A percentile compares a stretch with the other conserved stretches of the same genome.
Evolutionary conservation across 2,113 vertebrate genomes (phyloP).

Genomic region (Parus major): DNA sequence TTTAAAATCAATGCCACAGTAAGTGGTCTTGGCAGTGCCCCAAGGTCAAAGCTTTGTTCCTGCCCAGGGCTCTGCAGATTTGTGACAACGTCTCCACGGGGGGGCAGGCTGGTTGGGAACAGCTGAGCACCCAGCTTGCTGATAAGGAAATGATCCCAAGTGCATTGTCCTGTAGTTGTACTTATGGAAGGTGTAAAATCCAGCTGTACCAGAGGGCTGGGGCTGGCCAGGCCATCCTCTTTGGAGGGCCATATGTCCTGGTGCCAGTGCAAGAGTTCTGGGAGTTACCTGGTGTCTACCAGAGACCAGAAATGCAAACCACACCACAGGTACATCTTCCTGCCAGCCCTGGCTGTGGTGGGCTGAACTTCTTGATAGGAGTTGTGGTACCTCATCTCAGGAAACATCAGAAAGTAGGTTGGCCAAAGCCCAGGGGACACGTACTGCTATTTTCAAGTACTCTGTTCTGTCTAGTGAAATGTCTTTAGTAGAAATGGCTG

Average conservation of each 20-base stretch:
- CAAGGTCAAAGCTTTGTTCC: not conserved
- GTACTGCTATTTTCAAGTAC: conserved; percentile 42
- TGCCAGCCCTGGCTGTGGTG: not conserved
- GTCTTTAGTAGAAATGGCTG: not conserved
- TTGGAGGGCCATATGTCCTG: not conserved
- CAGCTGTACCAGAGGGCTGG: not conserved
- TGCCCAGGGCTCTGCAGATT: not conserved
- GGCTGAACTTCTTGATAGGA: not conserved
- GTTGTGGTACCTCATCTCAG: not conserved
- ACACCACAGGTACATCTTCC: accelerated
- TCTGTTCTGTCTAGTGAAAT: conserved; percentile 21
- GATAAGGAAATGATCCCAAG: not conserved
- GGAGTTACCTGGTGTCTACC: not conserved
- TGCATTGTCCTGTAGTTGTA: not conserved
- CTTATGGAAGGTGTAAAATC: not conserved
- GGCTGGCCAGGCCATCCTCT: not conserved
- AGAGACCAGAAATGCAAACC: not conserved
- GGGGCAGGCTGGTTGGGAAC: not conserved
- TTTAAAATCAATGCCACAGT: not conserved
- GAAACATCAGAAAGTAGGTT: conserved; percentile 46
- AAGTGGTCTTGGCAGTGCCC: not conserved
- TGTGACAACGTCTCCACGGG: accelerated
- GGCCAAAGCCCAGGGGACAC: not conserved
- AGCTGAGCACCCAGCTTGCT: not conserved
- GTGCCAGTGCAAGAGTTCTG: not conserved